phyloP scores from a whole-genome alignment of 37 sponge, comb jelly and placozoan species.

The Chondrilla cf. caribensis region DNA sequence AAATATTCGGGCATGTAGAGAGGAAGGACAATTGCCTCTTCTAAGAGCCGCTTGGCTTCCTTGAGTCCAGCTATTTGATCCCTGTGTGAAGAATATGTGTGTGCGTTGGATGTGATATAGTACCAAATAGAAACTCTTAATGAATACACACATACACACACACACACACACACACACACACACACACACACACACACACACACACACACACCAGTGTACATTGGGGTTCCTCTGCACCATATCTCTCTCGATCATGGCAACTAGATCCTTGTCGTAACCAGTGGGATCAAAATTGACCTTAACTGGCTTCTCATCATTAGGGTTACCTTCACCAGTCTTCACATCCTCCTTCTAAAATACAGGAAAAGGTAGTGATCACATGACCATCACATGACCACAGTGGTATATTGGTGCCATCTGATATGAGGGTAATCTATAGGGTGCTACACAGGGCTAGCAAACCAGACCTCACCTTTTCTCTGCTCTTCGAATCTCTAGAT shows the following conservation, averaged over 20 bases:
- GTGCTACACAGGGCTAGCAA: no score
- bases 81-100: slow-evolving; percentile 32
- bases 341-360: slow-evolving; percentile 19
- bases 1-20: slow-evolving; percentile 98
- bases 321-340: slow-evolving; percentile 11
- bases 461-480: neutral
- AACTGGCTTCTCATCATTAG: slow-evolving; percentile 83
- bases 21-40: slow-evolving; percentile 97
- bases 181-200: no score
- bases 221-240: slow-evolving; percentile 88
- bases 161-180: no score
- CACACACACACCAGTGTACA: slow-evolving; percentile 74
- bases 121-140: no score
- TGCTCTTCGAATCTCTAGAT: slow-evolving; percentile 5
- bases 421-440: no score
- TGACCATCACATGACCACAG: no score
- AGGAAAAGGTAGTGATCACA: no score
- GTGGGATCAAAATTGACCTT: slow-evolving; percentile 69
- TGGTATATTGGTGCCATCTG: no score
- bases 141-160: no score
- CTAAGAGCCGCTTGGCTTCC: slow-evolving; percentile 92
- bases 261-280: slow-evolving; percentile 94
- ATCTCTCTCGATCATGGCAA: slow-evolving; percentile 90
- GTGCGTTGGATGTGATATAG: neutral
- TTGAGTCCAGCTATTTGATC: slow-evolving; percentile 91